Base-by-base conservation (phyloP, 1,140 invertebrate genomes). In the Halictus rubicundus region DNA sequence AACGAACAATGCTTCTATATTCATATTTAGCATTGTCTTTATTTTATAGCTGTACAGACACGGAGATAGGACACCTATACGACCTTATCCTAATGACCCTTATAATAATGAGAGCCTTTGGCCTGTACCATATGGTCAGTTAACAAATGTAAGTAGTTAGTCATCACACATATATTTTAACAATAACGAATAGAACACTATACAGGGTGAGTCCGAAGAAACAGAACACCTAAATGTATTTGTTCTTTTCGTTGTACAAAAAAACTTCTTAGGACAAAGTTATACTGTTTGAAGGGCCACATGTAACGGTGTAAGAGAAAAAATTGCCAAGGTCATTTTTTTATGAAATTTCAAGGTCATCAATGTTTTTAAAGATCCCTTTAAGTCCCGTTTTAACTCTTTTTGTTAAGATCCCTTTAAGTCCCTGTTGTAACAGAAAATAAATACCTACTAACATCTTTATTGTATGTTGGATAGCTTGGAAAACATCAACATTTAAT, bases 31-130 rank as follows among this genome's bases (percentile, higher is more conserved):
- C 74, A 59, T 54, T 39, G 61, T 46, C 54, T 84, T 71, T 73
- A 42, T 14, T 46, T 89, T 91, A 46, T 74, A 95, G 93, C 86
- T 97, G 27, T 97, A 94, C 89, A 93, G 97, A 74, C 97, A 98
- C 94, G 97, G 97, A 42, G 97, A 98, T 88, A 94, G 97, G 81
- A 97, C 96, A 37, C 97, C 97, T 1, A 91, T 97, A 6, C 88
- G 94, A 64, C 92, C 95, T 1, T 98, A 97, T 90, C 96, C 96
- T 0, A 97, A 92, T 37, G 97, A 98, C 93, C 96, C 96, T 1
- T 96, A 96, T 88, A 93, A 93, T 32, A 94, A 96, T 88, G 91
- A 93, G 73, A 94, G 94, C 14, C 92, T 93, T 60, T 98, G 97
- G 97, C 95, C 96, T 9, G 95, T 95, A 32, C 96, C 95, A 80